Evolutionary conservation across 2,797 vertebrate species (phyloP), one percentile per base, ranked within the genome.

Genomic region (Chaetophractus vellerosus): DNA sequence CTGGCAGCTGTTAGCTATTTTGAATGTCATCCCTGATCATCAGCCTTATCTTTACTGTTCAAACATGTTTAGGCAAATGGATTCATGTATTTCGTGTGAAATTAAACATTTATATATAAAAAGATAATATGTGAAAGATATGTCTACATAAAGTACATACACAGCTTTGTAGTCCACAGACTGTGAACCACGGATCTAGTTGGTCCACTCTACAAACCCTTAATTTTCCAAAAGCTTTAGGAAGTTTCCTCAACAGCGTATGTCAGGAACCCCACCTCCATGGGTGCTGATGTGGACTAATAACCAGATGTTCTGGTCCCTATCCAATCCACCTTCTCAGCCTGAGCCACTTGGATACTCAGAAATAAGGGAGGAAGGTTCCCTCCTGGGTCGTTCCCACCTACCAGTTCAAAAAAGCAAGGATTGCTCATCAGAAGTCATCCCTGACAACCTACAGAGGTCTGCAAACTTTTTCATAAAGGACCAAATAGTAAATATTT

Each of bases 81-180:
- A 90, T 85, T 71, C 38, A 66, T 2, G 1, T n/a, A 64, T 80
- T 93, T 95, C 86, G 87, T 86, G 57, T 64, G 33, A 90, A 96
- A 95, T 76, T 48, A 74, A 76, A 92, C 78, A 81, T 48, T n/a
- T 31, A 41, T 12, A 45, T 12, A 41, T 33, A 64, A 48, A 55
- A 87, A 90, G 19, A 48, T 38, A 45, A 36, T 80, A 59, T 45
- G 10, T 69, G 23, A 57, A 84, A 93, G 72, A 14, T 57, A 36
- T 9, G 16, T 9, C 24, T 81, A 71, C 61, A 41, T 10, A 59
- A 71, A 90, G 64, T 83, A 33, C 48, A 64, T 69, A 31, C 19
- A 38, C 12, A n/a, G 45, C 38, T 63, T 14, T 69, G 38, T 10
- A 2, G 6, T n/a, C 19, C 61, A 64, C 21, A 68, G 45, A 31